Conservation (phyloP, 2,888 invertebrate species). For the Dysmachus trigonus region DNA sequence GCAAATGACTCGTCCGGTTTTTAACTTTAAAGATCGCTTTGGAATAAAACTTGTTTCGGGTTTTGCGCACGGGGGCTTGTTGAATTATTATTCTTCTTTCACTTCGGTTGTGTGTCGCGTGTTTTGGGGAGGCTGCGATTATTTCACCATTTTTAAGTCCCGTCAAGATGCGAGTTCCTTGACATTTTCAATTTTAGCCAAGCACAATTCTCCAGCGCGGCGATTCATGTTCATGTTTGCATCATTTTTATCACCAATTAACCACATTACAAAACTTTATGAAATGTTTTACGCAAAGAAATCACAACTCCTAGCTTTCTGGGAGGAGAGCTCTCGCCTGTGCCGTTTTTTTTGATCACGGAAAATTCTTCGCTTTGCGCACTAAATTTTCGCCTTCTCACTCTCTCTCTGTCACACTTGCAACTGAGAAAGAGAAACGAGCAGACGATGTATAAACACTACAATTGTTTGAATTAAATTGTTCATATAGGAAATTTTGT, state of each 20-base stretch:
- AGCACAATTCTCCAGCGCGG: neutral
- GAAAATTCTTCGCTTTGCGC: neutral
- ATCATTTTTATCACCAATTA: constrained; percentile 46
- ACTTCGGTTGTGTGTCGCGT: neutral
- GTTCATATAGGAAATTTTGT: neutral
- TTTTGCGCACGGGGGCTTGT: neutral
- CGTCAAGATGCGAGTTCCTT: constrained; percentile 48
- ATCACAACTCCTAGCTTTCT: neutral
- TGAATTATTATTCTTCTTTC: neutral
- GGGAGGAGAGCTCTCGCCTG: neutral
- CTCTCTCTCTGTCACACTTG: neutral
- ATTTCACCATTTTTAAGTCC: constrained; percentile 35
- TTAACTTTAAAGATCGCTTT: neutral
- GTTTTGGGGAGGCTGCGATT: neutral
- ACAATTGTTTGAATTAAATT: neutral
- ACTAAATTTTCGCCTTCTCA: neutral
- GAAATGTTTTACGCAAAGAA: constrained; percentile 23
- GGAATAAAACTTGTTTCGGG: neutral
- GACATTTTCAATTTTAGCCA: constrained; percentile 15
- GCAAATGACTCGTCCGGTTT: neutral
- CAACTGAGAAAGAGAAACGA: neutral
- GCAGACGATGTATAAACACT: neutral
- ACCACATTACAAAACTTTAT: constrained; percentile 46
- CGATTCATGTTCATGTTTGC: constrained; percentile 39
- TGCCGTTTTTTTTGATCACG: neutral